Percentiles rank a stretch among this genome's conserved stretches.
These are phyloP conservation scores for Brassicogethes aeneus DNA, from an alignment of 2,888 invertebrate genomes.

Conservation along the genomic window DNA sequence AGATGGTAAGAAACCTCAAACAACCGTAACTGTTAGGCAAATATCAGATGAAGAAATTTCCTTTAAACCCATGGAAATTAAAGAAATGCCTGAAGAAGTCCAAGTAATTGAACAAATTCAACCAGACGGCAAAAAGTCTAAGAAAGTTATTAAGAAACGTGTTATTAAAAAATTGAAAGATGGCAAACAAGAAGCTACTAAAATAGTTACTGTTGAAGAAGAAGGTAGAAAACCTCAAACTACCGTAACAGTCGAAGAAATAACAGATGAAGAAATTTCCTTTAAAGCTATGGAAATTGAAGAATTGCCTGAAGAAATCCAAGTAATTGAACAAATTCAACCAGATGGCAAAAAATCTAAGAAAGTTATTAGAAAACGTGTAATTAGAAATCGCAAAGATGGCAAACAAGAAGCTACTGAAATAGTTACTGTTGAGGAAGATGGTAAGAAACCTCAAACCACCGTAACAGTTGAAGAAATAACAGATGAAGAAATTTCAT, in stretches of 20 bases:
- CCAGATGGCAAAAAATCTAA: no score
- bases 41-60: constrained; percentile 1
- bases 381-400: no score
- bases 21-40: constrained; percentile 17
- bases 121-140: constrained; percentile 9
- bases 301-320: no score
- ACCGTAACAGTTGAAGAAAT: no score
- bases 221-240: constrained; percentile 36
- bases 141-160: constrained; percentile 12
- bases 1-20: constrained; percentile 22
- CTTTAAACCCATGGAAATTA: constrained; percentile 3
- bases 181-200: constrained; percentile 34
- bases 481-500: no score
- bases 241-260: constrained; percentile 23
- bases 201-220: constrained; percentile 39
- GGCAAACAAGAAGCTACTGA: no score
- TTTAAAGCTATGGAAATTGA: no score
- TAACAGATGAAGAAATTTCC: no score
- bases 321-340: no score
- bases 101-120: constrained; percentile 17
- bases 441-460: no score
- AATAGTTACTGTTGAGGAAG: no score
- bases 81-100: constrained; percentile 19
- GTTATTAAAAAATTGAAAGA: constrained; percentile 23
- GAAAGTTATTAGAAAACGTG: no score